Conservation (phyloP, 2,113 vertebrate species). For the Marmota flaviventris region DNA sequence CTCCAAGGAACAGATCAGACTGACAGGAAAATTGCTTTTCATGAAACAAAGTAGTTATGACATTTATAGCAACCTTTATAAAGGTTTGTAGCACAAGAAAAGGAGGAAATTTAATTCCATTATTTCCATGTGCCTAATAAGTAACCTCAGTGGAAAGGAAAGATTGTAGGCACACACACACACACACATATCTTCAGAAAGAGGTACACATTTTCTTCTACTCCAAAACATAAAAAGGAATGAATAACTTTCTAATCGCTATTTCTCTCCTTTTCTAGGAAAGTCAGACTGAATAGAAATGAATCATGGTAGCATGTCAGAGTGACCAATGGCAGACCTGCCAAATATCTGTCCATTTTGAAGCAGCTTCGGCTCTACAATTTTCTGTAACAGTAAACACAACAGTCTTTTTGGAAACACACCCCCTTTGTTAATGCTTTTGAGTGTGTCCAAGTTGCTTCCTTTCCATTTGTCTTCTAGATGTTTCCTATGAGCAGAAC, state of each 20-base stretch:
- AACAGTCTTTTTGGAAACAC: not conserved
- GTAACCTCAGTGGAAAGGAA: slow-evolving; percentile 48
- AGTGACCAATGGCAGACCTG: not conserved
- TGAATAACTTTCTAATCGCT: not conserved
- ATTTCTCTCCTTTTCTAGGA: not conserved
- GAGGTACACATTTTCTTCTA: not conserved
- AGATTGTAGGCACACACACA: fast-evolving
- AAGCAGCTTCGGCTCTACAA: not conserved
- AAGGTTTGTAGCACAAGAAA: slow-evolving; percentile 62
- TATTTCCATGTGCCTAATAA: slow-evolving; percentile 46
- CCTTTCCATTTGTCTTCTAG: not conserved
- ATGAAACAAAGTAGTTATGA: slow-evolving; percentile 73
- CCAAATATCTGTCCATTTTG: fast-evolving
- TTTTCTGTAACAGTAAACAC: not conserved
- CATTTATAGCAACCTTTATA: slow-evolving; percentile 78
- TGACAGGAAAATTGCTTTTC: slow-evolving; percentile 80
- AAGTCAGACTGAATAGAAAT: slow-evolving; percentile 55
- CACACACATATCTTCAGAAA: not conserved
- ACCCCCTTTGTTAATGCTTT: not conserved
- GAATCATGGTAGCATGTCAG: not conserved
- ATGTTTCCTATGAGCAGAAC: not conserved
- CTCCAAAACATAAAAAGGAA: not conserved
- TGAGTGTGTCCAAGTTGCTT: not conserved
- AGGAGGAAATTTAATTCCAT: slow-evolving; percentile 67
- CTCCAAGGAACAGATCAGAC: slow-evolving; percentile 66